phyloP scores from a whole-genome alignment of 1,140 invertebrate species.

The Ganaspis sp. region DNA sequence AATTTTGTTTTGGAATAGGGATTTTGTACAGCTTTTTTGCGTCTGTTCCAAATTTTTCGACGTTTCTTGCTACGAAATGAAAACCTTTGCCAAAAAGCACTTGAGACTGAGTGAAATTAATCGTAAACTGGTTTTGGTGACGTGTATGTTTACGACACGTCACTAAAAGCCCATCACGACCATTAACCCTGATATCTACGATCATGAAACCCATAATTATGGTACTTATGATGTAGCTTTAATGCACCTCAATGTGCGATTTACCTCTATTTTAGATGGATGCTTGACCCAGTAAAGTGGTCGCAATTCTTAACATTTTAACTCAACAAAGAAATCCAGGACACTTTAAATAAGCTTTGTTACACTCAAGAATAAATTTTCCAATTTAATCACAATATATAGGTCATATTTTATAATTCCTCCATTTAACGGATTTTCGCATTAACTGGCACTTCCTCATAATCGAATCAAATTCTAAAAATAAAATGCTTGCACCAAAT shows the following conservation, averaged over 20 bases:
- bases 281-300: conserved; percentile 24
- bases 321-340: neutral
- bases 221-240: conserved; percentile 7
- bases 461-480: too few species aligned
- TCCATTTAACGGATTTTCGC: too few species aligned
- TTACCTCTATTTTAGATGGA: conserved; percentile 4
- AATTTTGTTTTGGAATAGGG: too few species aligned
- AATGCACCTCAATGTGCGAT: neutral
- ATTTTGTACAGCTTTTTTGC: too few species aligned
- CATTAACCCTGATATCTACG: conserved; percentile 17
- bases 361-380: neutral
- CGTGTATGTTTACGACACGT: conserved; percentile 5
- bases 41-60: neutral
- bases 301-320: neutral
- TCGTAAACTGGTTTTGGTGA: conserved; percentile 4
- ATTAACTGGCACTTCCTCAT: too few species aligned
- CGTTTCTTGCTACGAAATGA: neutral
- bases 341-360: neutral
- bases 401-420: too few species aligned
- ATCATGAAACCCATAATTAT: conserved; percentile 9
- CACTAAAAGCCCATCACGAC: conserved; percentile 1
- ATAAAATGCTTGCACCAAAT: too few species aligned
- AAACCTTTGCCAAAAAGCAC: neutral
- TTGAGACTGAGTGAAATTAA: neutral
- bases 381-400: neutral